Base-by-base conservation (phyloP, 2,797 vertebrate species). In the Falco rusticolus region DNA sequence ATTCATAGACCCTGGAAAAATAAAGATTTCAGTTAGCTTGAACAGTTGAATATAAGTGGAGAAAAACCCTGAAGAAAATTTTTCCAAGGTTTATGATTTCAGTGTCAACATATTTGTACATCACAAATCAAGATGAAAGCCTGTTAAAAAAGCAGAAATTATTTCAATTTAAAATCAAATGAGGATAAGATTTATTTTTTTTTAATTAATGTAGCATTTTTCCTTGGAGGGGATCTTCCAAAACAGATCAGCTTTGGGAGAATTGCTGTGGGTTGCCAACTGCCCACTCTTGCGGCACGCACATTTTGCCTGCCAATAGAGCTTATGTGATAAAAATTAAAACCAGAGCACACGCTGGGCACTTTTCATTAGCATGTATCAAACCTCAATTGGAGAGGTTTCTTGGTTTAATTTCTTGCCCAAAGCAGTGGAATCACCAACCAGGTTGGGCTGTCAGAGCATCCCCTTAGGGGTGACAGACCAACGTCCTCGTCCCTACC, bases 121-220 rank as follows among this genome's bases (percentile, higher is more conserved):
- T 34, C 34, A 71, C 82, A 81, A 89, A 87, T 84, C 88, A 89
- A 90, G 64, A 78, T 47, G 66, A 92, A 92, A 92, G 24, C 45
- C 66, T 64, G 26, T 53, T 85, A 5, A 64, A 72, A 93, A 83
- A 53, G 6, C 20, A 75, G 50, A 92, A 85, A 47, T 33, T 63
- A 50, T 80, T 92, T 90, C 60, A 33, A 33, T 80, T 87, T 87
- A 74, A 85, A 90, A 93, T 74, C 31, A 90, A 81, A 77, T 47
- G 37, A 89, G 20, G 18, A 50, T 6, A 82, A 24, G 60, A 50
- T 34, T 16, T 41, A 43, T 43, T 43, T 77, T 72, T 59, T 81
- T 25, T 4, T 11, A 54, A 41, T 41, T 41, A 70, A 72, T 22
- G 8, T 16, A 29, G 6, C 13, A 28, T 57, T 81, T 79, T 59